Conservation (phyloP, 1,140 invertebrate species). For the Heliconius congener region DNA sequence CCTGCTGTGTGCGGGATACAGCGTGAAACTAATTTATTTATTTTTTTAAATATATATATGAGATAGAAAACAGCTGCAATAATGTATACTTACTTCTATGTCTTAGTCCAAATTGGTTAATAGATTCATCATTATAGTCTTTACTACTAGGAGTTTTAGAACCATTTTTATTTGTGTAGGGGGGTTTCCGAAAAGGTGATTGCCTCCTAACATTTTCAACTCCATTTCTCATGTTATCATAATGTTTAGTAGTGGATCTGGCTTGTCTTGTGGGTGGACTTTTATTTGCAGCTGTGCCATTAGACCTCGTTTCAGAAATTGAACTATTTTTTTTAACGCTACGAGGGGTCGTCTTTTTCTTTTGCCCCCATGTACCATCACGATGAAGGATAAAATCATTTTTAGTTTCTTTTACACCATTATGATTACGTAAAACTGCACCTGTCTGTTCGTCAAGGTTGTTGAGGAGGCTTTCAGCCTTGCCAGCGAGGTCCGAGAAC, state of each 20-base stretch:
- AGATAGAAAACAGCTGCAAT: not conserved
- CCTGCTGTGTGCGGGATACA: no score
- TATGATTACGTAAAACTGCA: slow-evolving; percentile 81
- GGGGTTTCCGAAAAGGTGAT: slow-evolving; percentile 44
- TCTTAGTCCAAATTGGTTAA: slow-evolving; percentile 53
- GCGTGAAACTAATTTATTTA: not conserved
- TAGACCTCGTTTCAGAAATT: slow-evolving; percentile 42
- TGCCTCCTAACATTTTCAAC: slow-evolving; percentile 38
- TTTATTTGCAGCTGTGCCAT: slow-evolving; percentile 39
- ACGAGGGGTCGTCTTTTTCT: slow-evolving; percentile 46
- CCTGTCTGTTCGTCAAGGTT: slow-evolving; percentile 93
- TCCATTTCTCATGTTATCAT: slow-evolving; percentile 36
- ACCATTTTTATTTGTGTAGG: slow-evolving; percentile 52
- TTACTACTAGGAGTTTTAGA: slow-evolving; percentile 52
- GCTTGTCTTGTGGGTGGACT: slow-evolving; percentile 41
- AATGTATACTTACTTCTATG: slow-evolving; percentile 55
- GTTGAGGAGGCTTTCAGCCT: slow-evolving; percentile 91
- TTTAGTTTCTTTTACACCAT: slow-evolving; percentile 52
- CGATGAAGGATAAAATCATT: slow-evolving; percentile 40
- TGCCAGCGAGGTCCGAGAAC: slow-evolving; percentile 92
- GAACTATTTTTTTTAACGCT: slow-evolving; percentile 46
- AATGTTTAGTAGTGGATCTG: slow-evolving; percentile 40
- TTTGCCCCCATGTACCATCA: slow-evolving; percentile 46
- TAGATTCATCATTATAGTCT: slow-evolving; percentile 46
- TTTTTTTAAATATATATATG: not conserved